These are phyloP conservation scores for Drosophila yooni DNA, from an alignment of 2,888 invertebrate species.

Conservation along the genomic window DNA sequence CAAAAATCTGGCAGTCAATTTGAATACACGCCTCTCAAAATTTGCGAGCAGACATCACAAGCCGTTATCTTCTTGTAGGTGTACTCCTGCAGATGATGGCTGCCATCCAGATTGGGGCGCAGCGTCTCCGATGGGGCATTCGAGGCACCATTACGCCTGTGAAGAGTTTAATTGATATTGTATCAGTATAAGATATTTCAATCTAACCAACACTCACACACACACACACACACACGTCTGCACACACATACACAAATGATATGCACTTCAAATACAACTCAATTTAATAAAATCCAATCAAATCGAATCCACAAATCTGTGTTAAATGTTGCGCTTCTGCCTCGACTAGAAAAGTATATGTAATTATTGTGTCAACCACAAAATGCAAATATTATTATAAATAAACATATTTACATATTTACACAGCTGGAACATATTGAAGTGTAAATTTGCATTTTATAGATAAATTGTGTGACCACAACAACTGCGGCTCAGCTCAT, in stretches of 20 bases:
- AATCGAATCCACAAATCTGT: conserved; percentile 26
- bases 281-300: conserved; percentile 34
- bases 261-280: conserved; percentile 21
- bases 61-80: conserved; percentile 98
- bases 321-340: conserved; percentile 53
- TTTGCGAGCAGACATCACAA: conserved; percentile 96
- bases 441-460: conserved; percentile 49
- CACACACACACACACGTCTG: neutral
- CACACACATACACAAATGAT: conserved; percentile 13
- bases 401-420: conserved; percentile 22
- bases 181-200: conserved; percentile 12
- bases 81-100: conserved; percentile 95
- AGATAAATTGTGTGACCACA: conserved; percentile 23
- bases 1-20: neutral
- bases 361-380: conserved; percentile 60
- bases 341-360: conserved; percentile 36
- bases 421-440: conserved; percentile 40
- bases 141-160: conserved; percentile 90
- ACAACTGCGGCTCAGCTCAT: conserved; percentile 6
- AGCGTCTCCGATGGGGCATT: conserved; percentile 85
- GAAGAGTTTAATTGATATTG: conserved; percentile 38
- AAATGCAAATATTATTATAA: conserved; percentile 45
- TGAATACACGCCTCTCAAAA: conserved; percentile 90
- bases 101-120: conserved; percentile 84
- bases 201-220: neutral